Evolutionary conservation across 2,113 vertebrate species (phyloP), one percentile per base, ranked within the genome.

Genomic region (Rhea americana): DNA sequence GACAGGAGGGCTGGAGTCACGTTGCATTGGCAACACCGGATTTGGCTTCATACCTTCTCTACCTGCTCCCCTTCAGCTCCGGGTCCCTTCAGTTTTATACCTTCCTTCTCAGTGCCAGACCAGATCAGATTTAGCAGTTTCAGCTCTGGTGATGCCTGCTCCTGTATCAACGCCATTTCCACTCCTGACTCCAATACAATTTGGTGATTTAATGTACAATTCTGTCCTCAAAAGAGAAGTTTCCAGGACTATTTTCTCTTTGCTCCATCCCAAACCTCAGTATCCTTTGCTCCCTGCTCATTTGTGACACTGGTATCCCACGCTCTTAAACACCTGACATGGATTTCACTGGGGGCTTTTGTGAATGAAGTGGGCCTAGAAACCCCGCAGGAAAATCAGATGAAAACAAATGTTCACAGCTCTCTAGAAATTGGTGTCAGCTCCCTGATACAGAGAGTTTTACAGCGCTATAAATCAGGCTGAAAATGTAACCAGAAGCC

Each of bases 401-500:
- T 75, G 91, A 86, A 95, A 94, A 93, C 89, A 93, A 97, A 91
- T 95, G 93, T 97, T 96, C 91, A 95, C 96, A 97, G 95, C 91
- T 94, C 91, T 95, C 89, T 88, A 94, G 89, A 95, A 96, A 96
- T 76, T 93, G 93, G 91, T 94, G 94, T 96, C 95, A 94, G 93
- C 76, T 97, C 94, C 91, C 87, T 95, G 95, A 96, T 97, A 96
- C 93, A 82, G 91, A 88, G 92, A 90, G 94, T 94, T 97, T 97
- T 97, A 96, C 93, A 95, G 91, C 93, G 93, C 94, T 94, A 95
- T 97, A 96, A 97, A 97, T 97, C 96, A 96, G 89, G 94, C 93
- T 90, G 94, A 96, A 96, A 96, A 96, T 93, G 96, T 95, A 97
- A 96, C 93, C 96, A 96, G 96, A 96, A 97, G 96, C 96, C 94